Conservation (phyloP, 2,888 invertebrate species). For the Megastigmus dorsalis region DNA sequence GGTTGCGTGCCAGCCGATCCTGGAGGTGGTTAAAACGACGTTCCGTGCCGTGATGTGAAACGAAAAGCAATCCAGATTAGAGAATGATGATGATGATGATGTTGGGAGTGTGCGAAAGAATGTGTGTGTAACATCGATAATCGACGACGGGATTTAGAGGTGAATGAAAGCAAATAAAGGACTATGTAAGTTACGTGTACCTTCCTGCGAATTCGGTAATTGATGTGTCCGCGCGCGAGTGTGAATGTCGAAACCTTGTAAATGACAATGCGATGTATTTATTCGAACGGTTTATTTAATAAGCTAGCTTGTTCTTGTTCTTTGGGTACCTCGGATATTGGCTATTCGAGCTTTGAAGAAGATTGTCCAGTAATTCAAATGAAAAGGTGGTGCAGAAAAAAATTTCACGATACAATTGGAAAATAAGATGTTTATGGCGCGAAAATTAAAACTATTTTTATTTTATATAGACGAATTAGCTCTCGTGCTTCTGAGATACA, state of each 20-base stretch:
- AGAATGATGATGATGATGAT: too few relatives aligned
- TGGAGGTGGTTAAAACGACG: neutral
- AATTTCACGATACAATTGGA: too few relatives aligned
- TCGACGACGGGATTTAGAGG: constrained; percentile 1
- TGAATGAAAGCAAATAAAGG: too few relatives aligned
- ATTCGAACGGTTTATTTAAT: constrained; percentile 31
- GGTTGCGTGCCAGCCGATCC: too few relatives aligned
- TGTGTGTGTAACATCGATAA: constrained; percentile 6
- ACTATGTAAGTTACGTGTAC: constrained; percentile 43
- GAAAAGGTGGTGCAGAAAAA: neutral
- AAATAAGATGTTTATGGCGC: too few relatives aligned
- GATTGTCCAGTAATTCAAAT: neutral
- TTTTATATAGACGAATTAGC: too few relatives aligned
- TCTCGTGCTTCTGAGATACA: too few relatives aligned
- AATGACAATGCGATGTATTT: constrained; percentile 30
- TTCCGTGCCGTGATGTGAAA: constrained; percentile 50
- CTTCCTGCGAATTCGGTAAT: constrained; percentile 35
- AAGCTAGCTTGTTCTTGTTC: constrained; percentile 15
- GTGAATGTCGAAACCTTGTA: constrained; percentile 3
- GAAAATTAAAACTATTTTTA: too few relatives aligned
- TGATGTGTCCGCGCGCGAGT: constrained; percentile 1
- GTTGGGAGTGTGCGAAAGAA: neutral
- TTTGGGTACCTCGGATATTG: neutral
- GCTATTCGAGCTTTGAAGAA: constrained; percentile 13
- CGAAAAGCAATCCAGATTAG: constrained; percentile 49